Evolutionary conservation across 2,797 vertebrate genomes (phyloP), one percentile per base, ranked within the genome.

Genomic region (Phrynocephalus vlangalii): DNA sequence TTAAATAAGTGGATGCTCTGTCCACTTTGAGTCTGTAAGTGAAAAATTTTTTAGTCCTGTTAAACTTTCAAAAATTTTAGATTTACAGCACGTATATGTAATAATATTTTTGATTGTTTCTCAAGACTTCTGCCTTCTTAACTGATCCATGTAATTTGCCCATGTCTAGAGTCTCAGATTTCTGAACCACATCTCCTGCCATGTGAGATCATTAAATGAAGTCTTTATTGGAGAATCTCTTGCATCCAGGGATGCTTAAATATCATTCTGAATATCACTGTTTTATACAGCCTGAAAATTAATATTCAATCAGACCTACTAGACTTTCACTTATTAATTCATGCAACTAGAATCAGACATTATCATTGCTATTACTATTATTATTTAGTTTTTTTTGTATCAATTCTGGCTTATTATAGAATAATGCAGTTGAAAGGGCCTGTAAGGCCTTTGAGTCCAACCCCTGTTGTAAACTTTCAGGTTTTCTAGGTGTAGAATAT

Each of bases 161-260:
- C 26, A 28, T 44, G 38, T 81, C 33, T 76, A 89, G 95, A 95
- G 26, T 94, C 96, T 3, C 96, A 95, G 70, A 85, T 96, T 88
- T 97, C 97, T 84, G 96, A 96, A 90, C 98, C 98, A 1, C 96
- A 97, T 66, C 98, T 99, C 77, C 97, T 99, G 66, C 98, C 99
- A 0, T n/a, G 96, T 99, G 89, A 97, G 98, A 94, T 97, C 98
- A 68, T 97, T 99, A 84, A 99, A 99, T 90, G 99, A 99, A 95
- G 97, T 99, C 96, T 99, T 99, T 96, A 99, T 99, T 75, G 99
- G 99, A 80, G 99, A 99, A 84, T 99, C 98, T 86, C 96, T 99
- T 70, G 99, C 99, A 71, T 99, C 99, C 93, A 99, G 99, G 99
- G 99, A 97, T 70, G 84, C 90, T 44, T 77, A 87, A 86, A 75